Percentiles rank a stretch among this genome's conserved stretches.
Evolutionary conservation across 1,140 invertebrate species (phyloP).

Genomic region (Hypsibius dujardini): DNA sequence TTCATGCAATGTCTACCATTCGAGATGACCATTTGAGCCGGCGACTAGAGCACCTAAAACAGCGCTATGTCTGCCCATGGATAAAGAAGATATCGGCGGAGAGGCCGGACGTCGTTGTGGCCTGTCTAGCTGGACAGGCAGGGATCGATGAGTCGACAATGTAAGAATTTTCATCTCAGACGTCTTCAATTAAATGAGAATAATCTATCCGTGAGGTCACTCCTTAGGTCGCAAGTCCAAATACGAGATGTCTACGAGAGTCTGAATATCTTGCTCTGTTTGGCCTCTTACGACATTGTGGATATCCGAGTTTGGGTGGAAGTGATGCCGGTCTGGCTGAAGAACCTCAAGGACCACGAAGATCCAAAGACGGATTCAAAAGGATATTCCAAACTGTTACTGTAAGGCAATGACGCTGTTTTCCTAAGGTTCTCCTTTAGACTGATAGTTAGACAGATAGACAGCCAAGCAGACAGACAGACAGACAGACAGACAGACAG

Average conservation of each 20-base stretch:
- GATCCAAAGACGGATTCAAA: constrained; percentile 5
- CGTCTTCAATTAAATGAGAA: neutral
- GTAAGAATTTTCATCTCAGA: constrained; percentile 4
- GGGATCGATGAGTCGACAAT: neutral
- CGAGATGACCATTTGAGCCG: constrained; percentile 14
- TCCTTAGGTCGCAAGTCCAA: neutral
- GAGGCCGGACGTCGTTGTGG: neutral
- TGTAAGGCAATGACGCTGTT: neutral
- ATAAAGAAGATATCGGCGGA: constrained; percentile 11
- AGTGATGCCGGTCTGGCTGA: constrained; percentile 16
- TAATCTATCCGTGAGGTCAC: neutral
- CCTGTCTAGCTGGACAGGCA: constrained; percentile 1
- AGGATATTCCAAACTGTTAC: constrained; percentile 11
- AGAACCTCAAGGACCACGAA: constrained; percentile 1
- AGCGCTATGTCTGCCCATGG: constrained; percentile 14
- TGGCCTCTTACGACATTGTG: constrained; percentile 16
- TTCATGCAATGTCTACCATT: neutral
- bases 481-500: too few relatives aligned
- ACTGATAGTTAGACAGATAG: too few relatives aligned
- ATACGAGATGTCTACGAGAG: constrained; percentile 13
- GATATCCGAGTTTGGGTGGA: constrained; percentile 16
- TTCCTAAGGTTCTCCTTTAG: neutral
- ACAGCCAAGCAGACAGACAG: too few relatives aligned
- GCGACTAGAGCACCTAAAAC: constrained; percentile 12
- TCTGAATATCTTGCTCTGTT: constrained; percentile 10